Evolutionary conservation across 2,113 vertebrate species (phyloP), one percentile per base, ranked within the genome.

Genomic region (Silurus glanis): DNA sequence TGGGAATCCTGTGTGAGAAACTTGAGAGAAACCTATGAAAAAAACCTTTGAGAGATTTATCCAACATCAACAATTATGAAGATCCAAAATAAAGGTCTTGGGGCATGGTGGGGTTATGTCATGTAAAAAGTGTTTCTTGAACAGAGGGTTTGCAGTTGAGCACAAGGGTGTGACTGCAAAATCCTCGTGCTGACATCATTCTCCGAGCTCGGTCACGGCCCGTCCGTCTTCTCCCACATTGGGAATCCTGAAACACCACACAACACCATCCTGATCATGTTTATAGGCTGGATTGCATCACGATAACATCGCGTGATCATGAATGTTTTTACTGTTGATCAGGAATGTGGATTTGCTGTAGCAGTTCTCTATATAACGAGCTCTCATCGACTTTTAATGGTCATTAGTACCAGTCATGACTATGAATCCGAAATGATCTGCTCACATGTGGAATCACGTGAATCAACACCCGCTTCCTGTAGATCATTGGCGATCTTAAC

Each of bases 161-260:
- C 82, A 83, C 80, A 87, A 88, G 92, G 92, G 91, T 90, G 90
- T 91, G 91, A 86, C 93, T 91, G 19, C 53, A 88, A 82, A 88
- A 87, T 83, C 89, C 87, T 89, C 84, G 80, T 86, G 23, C 87
- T 93, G 92, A 93, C 91, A 92, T 91, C 92, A 95, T 92, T 84
- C 83, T 87, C 58, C 91, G 90, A 93, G 91, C 92, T 90, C 87
- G 49, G 91, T 87, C 45, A 82, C 6, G n/a, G 61, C 75, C 85
- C 9, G 85, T 28, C 78, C 64, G 3, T 59, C 86, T 13, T 90
- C 28, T 94, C 92, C 92, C 90, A 56, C 4, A 28, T 67, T 9
- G 81, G 82, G 79, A 69, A 84, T 87, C 89, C 90, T 55, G 83
- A 91, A 90, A 80, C 83, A 85, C 51, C 75, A 58, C 75, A 56